Percentiles rank a stretch among this genome's conserved stretches.
Conservation (phyloP, 1,140 invertebrate genomes). For the Macrotrachela quadricornifera region DNA sequence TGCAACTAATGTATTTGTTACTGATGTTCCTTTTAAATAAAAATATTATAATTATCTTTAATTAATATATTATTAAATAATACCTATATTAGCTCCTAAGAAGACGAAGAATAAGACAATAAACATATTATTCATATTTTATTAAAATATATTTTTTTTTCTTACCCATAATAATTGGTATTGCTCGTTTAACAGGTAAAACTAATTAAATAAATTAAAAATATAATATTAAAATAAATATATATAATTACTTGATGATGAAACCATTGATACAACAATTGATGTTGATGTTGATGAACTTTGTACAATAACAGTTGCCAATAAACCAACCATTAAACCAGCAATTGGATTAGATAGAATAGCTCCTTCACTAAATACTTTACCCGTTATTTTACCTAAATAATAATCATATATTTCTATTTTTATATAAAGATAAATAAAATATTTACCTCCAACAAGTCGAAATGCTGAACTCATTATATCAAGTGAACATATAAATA, state of each 20-base stretch:
- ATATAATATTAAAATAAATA: not conserved
- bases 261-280: slow-evolving; percentile 42
- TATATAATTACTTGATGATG: slow-evolving; percentile 34
- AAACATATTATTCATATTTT: not conserved
- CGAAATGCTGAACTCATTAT: slow-evolving; percentile 3
- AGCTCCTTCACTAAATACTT: slow-evolving; percentile 19
- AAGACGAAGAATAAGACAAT: not conserved
- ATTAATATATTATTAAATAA: not conserved
- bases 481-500: slow-evolving; percentile 4
- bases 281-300: slow-evolving; percentile 41
- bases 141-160: not conserved
- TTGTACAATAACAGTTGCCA: slow-evolving; percentile 41
- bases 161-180: slow-evolving; percentile 39
- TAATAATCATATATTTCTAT: not conserved
- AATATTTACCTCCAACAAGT: not conserved
- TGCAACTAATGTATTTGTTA: slow-evolving; percentile 40
- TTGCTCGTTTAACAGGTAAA: slow-evolving; percentile 31
- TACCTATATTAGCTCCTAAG: slow-evolving; percentile 4
- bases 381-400: not conserved
- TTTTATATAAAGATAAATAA: not conserved
- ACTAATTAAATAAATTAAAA: not conserved
- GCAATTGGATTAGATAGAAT: slow-evolving; percentile 37
- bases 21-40: slow-evolving; percentile 34
- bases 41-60: no score
- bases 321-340: slow-evolving; percentile 39